Percentiles rank a stretch among this genome's conserved stretches.
phyloP scores from a whole-genome alignment of 2,797 vertebrate species.

The Pristis pectinata region DNA sequence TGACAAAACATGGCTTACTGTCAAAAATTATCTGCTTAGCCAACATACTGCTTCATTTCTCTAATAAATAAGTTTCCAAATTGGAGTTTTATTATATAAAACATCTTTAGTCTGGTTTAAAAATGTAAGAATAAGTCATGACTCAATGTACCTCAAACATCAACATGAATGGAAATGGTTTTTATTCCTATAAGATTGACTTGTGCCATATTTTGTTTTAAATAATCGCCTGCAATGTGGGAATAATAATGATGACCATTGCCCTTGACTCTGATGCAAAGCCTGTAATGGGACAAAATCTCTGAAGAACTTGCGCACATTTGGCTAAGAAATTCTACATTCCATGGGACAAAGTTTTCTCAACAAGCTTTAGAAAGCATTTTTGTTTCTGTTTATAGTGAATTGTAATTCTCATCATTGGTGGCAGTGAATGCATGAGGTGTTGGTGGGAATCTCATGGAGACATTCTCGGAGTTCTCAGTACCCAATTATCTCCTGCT shows the following conservation, averaged over 20 bases:
- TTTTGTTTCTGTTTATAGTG: background rate
- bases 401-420: background rate
- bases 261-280: background rate
- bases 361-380: background rate
- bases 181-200: background rate
- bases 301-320: background rate
- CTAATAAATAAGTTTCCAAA: conserved; percentile 47
- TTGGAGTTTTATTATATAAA: conserved; percentile 46
- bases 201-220: conserved; percentile 4
- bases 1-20: conserved; percentile 4
- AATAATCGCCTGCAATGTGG: background rate
- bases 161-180: conserved; percentile 13
- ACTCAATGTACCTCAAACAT: background rate
- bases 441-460: background rate
- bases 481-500: too few relatives aligned
- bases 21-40: background rate
- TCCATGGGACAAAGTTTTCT: background rate
- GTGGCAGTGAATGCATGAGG: background rate
- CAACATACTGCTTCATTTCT: conserved; percentile 11
- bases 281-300: background rate
- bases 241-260: background rate
- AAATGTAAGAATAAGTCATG: conserved; percentile 42
- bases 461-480: background rate
- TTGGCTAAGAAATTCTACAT: background rate
- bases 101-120: conserved; percentile 41